Percentiles rank a stretch among this genome's conserved stretches.
phyloP scores from a whole-genome alignment of 2,888 invertebrate species.

The Plemyria rubiginata region DNA sequence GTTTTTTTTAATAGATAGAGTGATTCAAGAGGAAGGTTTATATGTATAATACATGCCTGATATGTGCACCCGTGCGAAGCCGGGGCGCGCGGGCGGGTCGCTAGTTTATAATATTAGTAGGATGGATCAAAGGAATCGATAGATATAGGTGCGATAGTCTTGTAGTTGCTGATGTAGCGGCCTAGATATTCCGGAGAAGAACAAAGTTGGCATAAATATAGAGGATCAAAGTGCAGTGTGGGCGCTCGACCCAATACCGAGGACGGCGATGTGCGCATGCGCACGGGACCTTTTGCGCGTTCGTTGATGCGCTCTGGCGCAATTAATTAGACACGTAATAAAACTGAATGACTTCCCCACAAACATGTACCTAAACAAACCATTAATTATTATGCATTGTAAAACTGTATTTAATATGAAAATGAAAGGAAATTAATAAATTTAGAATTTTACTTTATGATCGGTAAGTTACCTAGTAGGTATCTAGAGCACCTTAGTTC shows the following conservation, averaged over 20 bases:
- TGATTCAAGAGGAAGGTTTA: no score
- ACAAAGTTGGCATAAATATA: constrained; percentile 82
- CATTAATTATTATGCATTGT: not conserved
- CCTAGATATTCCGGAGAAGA: constrained; percentile 78
- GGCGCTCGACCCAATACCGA: constrained; percentile 82
- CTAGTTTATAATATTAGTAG: no score
- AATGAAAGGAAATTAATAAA: not conserved
- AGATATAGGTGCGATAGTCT: constrained; percentile 56
- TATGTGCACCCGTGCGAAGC: no score
- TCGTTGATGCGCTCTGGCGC: constrained; percentile 53
- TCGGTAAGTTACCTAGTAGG: no score
- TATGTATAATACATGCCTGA: no score
- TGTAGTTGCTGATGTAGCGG: constrained; percentile 65
- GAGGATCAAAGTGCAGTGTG: constrained; percentile 82
- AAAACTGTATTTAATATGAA: constrained; percentile 1
- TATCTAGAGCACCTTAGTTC: no score
- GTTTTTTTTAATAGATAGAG: no score
- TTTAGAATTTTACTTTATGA: not conserved
- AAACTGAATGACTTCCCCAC: constrained; percentile 53
- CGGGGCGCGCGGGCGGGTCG: no score
- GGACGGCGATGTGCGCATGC: constrained; percentile 67
- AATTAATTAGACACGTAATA: constrained; percentile 57
- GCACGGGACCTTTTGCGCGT: constrained; percentile 69
- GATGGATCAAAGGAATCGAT: no score
- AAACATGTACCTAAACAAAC: constrained; percentile 25